Evolutionary conservation across 2,797 vertebrate genomes (phyloP).

Genomic region (Molothrus aeneus): DNA sequence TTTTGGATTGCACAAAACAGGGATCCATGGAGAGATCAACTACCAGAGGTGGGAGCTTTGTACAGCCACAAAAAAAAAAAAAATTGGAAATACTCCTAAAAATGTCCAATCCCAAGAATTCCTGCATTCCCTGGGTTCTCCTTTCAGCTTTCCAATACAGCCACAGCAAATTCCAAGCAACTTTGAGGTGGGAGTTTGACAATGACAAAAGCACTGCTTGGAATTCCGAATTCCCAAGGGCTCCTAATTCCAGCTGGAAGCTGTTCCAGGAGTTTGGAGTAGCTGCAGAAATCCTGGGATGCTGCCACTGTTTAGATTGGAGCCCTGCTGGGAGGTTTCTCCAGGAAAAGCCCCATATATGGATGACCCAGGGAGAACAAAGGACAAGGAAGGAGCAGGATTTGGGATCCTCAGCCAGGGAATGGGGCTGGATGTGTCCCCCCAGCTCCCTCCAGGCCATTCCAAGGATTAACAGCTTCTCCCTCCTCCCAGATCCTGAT

Average conservation of each 20-base stretch:
- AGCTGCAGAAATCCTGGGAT: constrained; percentile 7
- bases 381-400: not conserved
- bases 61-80: not conserved
- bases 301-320: constrained; percentile 36
- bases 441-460: not conserved
- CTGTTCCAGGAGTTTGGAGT: not conserved
- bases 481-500: not conserved
- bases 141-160: not conserved
- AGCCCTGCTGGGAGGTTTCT: constrained; percentile 19
- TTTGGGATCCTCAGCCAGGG: not conserved
- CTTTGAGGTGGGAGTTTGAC: not conserved
- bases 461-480: not conserved
- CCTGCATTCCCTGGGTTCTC: not conserved
- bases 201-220: not conserved
- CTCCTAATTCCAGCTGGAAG: not conserved
- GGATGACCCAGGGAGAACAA: not conserved
- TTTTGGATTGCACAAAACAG: not conserved
- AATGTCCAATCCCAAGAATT: not conserved
- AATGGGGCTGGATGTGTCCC: not conserved
- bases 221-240: not conserved
- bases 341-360: constrained; percentile 36
- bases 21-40: not conserved
- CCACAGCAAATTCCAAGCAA: not conserved
- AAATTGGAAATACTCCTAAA: not conserved
- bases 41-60: not conserved